Conservation (phyloP, 2,113 vertebrate species). For the Rhinichthys klamathensis region DNA sequence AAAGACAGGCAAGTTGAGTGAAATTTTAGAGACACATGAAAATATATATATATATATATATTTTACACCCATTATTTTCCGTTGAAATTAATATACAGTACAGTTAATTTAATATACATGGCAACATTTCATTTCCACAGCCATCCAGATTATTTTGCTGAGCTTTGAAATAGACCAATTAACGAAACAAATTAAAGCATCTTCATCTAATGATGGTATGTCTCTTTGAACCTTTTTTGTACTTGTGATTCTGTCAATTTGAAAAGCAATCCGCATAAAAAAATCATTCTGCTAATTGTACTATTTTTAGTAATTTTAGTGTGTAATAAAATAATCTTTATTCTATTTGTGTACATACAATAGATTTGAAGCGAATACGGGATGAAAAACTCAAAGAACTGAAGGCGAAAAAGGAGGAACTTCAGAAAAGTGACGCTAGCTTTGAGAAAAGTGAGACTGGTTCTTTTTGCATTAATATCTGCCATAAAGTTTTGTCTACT, state of each 20-base stretch:
- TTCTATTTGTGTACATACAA: background rate
- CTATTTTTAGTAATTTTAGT: background rate
- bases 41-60: too few species aligned
- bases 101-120: background rate
- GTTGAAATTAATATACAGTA: background rate
- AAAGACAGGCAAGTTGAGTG: background rate
- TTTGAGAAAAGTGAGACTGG: background rate
- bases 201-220: background rate
- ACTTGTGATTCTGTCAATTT: background rate
- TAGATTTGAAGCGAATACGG: background rate
- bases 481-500: background rate
- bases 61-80: background rate
- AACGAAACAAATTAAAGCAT: background rate
- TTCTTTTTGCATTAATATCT: background rate
- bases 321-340: too few species aligned
- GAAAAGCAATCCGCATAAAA: background rate
- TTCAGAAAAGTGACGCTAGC: background rate
- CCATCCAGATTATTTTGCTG: slow-evolving; percentile 16
- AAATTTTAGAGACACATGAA: background rate
- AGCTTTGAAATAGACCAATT: slow-evolving; percentile 10
- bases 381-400: slow-evolving; percentile 16
- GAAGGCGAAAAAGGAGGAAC: background rate
- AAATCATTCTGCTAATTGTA: background rate
- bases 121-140: background rate
- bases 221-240: background rate